A percentile compares a stretch with the other conserved stretches of the same genome.
Evolutionary conservation across 2,888 invertebrate species (phyloP).

Genomic region (Octodonta nipae): DNA sequence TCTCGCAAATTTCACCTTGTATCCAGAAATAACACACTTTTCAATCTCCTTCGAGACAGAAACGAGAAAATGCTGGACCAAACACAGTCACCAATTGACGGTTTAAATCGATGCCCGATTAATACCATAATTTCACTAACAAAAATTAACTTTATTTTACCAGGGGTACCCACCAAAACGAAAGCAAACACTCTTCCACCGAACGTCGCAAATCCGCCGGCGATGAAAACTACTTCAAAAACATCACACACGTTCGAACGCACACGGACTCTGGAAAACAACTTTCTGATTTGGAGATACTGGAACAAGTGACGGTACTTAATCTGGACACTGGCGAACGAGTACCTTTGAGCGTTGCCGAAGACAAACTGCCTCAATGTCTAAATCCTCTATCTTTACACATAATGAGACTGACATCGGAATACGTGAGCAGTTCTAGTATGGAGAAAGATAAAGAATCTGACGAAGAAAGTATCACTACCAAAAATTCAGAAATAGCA

Average conservation of each 20-base stretch:
- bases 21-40: too few relatives aligned
- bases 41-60: too few relatives aligned
- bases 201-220: slow-evolving; percentile 72
- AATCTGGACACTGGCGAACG: slow-evolving; percentile 79
- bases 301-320: slow-evolving; percentile 69
- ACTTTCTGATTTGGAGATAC: slow-evolving; percentile 80
- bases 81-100: too few relatives aligned
- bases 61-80: too few relatives aligned
- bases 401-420: slow-evolving; percentile 84
- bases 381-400: slow-evolving; percentile 89
- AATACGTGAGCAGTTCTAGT: slow-evolving; percentile 61
- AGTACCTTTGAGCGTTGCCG: slow-evolving; percentile 86
- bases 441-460: slow-evolving; percentile 57
- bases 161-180: slow-evolving; percentile 25
- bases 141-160: too few relatives aligned
- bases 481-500: slow-evolving; percentile 44
- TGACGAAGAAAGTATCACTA: slow-evolving; percentile 62
- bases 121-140: too few relatives aligned
- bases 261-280: slow-evolving; percentile 77
- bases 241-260: slow-evolving; percentile 61
- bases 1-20: too few relatives aligned
- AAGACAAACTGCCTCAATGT: slow-evolving; percentile 81
- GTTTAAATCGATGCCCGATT: too few relatives aligned
- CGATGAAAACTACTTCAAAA: slow-evolving; percentile 60
- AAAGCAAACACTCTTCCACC: slow-evolving; percentile 26